These are phyloP conservation scores for Lathamus discolor DNA, from an alignment of 2,113 vertebrate species.

Conservation along the genomic window DNA sequence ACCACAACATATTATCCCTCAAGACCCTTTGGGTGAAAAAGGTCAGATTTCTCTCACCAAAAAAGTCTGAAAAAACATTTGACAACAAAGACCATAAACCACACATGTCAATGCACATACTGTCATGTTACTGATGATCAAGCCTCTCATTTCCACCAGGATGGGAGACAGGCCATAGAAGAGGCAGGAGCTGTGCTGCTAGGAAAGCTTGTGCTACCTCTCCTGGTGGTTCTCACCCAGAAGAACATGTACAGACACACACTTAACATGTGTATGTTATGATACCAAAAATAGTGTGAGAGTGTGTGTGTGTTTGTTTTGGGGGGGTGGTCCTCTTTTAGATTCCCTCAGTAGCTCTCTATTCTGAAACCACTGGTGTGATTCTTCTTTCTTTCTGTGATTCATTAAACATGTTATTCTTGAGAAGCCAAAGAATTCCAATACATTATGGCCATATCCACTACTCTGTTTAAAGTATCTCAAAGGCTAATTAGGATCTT, in stretches of 20 bases:
- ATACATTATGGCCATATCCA: not conserved
- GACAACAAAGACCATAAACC: not conserved
- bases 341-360: not conserved
- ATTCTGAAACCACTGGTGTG: not conserved
- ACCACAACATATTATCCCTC: not conserved
- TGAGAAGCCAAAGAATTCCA: not conserved
- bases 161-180: not conserved
- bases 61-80: not conserved
- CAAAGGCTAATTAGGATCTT: not conserved
- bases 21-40: not conserved
- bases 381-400: not conserved
- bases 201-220: not conserved
- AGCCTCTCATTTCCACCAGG: not conserved
- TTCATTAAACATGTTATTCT: not conserved
- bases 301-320: not conserved
- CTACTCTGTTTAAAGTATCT: not conserved
- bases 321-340: not conserved
- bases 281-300: not conserved
- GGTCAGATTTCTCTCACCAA: not conserved
- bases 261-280: not conserved
- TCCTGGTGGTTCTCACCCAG: constrained; percentile 12
- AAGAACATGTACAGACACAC: not conserved
- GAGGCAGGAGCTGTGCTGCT: not conserved
- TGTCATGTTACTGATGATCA: not conserved
- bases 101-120: not conserved